These are phyloP conservation scores for Edolisoma coerulescens DNA, from an alignment of 2,113 vertebrate species.

Conservation along the genomic window DNA sequence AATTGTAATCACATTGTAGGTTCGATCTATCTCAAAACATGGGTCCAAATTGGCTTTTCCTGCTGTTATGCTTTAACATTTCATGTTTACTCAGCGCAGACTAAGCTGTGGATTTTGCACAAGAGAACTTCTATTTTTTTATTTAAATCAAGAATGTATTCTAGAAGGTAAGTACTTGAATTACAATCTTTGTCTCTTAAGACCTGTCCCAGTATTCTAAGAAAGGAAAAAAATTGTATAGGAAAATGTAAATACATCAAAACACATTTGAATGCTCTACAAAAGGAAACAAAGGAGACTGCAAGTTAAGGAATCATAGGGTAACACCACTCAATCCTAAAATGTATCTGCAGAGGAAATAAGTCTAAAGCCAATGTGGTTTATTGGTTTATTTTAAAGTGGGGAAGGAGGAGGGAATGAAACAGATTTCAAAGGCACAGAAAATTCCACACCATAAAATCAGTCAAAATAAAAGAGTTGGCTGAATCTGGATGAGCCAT, in stretches of 20 bases:
- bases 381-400: background rate
- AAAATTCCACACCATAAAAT: background rate
- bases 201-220: background rate
- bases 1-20: background rate
- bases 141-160: background rate
- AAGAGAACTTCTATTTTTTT: background rate
- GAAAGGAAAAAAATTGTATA: background rate
- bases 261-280: background rate
- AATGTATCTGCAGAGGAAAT: background rate
- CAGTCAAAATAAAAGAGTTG: background rate
- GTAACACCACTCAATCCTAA: background rate
- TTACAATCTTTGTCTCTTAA: background rate
- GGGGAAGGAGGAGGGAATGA: background rate
- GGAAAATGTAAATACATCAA: background rate
- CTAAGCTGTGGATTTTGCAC: background rate
- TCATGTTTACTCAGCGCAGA: background rate
- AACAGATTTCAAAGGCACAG: background rate
- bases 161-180: background rate
- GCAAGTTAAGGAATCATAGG: background rate
- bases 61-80: background rate
- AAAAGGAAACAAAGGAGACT: background rate
- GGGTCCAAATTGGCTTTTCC: background rate
- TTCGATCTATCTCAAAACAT: background rate
- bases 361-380: background rate
- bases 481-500: background rate